A percentile compares a stretch with the other conserved stretches of the same genome.
Evolutionary conservation across 2,797 vertebrate genomes (phyloP).

Genomic region (Eulemur coronatus): DNA sequence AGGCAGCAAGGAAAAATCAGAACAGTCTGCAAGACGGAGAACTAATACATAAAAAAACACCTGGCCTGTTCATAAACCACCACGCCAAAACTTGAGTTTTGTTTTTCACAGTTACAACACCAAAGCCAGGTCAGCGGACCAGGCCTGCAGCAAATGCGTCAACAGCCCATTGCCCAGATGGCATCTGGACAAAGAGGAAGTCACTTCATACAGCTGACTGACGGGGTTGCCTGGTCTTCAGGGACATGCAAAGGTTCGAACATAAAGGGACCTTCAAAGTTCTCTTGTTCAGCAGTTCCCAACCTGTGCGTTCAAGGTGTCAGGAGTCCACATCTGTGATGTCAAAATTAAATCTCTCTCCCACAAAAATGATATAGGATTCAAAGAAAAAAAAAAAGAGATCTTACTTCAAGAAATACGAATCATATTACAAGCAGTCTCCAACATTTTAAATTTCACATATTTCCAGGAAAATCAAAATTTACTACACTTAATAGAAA

Average conservation of each 20-base stretch:
- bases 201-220: background rate
- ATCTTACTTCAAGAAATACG: background rate
- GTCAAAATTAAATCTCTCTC: background rate
- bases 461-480: background rate
- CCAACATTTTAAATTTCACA: background rate
- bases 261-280: background rate
- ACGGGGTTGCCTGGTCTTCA: background rate
- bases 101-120: background rate
- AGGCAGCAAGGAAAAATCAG: background rate
- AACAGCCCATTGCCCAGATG: background rate
- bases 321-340: too few species aligned
- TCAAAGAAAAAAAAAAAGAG: background rate
- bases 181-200: background rate
- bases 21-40: background rate
- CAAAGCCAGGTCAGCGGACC: background rate
- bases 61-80: background rate
- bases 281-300: background rate
- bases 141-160: background rate
- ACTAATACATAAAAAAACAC: background rate
- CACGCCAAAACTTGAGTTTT: background rate
- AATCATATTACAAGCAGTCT: background rate
- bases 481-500: background rate
- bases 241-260: background rate
- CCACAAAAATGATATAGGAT: background rate
- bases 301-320: background rate